Conservation (phyloP, 2,888 invertebrate species). For the Drosophila rubida region DNA sequence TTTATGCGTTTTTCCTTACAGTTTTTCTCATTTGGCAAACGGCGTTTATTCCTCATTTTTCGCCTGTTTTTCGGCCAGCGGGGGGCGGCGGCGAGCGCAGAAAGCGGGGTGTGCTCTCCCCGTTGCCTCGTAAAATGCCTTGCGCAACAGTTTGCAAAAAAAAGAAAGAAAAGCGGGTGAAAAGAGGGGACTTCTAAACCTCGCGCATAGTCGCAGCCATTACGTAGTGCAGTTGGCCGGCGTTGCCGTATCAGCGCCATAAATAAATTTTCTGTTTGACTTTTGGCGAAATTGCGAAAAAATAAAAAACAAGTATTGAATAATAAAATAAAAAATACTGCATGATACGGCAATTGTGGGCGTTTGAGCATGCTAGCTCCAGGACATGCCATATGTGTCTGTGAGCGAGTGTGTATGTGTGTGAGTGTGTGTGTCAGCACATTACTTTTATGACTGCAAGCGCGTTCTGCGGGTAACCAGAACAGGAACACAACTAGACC, state of each 20-base stretch:
- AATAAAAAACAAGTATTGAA: constrained; percentile 38
- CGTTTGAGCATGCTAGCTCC: constrained; percentile 19
- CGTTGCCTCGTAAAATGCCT: constrained; percentile 53
- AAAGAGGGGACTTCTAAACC: constrained; percentile 40
- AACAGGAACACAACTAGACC: constrained; percentile 22
- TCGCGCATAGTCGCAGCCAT: constrained; percentile 2
- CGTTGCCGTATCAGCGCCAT: constrained; percentile 68
- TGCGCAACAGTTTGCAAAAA: constrained; percentile 64
- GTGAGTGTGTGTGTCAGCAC: constrained; percentile 18
- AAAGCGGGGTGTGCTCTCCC: constrained; percentile 23
- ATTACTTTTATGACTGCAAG: constrained; percentile 46
- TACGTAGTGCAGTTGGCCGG: constrained; percentile 42
- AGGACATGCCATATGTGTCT: constrained; percentile 25
- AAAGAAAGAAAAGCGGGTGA: constrained; percentile 30
- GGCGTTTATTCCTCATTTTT: constrained; percentile 17
- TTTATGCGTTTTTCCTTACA: constrained; percentile 74
- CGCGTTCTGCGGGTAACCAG: constrained; percentile 25
- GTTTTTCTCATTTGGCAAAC: constrained; percentile 46
- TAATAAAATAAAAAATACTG: constrained; percentile 31
- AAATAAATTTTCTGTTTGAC: constrained; percentile 71
- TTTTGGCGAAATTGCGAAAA: constrained; percentile 43
- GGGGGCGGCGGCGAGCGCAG: too few relatives aligned
- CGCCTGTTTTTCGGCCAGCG: not conserved
- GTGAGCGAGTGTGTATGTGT: constrained; percentile 6
- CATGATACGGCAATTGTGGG: constrained; percentile 42